Evolutionary conservation across 2,113 vertebrate species (phyloP), one percentile per base, ranked within the genome.

Genomic region (Arothron firmamentum): DNA sequence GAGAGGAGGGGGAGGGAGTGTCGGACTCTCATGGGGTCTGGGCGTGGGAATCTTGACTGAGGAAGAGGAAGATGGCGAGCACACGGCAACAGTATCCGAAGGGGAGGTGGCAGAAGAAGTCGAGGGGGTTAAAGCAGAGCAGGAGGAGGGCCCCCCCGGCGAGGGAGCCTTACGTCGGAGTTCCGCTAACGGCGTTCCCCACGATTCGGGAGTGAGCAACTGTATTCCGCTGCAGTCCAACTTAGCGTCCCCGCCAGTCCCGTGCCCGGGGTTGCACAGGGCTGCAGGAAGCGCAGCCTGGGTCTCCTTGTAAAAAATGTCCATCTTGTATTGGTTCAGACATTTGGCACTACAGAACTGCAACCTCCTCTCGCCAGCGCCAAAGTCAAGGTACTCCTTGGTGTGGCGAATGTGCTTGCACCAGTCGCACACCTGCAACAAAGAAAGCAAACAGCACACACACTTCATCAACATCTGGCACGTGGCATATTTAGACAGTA

Each of bases 271-370:
- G 89, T 94, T 94, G 85, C 95, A 97, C 80, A 98, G 90, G 69
- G 90, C 94, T 88, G 93, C 95, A 74, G 97, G 97, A 85, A 99
- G 92, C 28, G 95, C 96, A 57, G 97, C 97, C 92, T 99, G 97
- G 62, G 97, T 97, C 90, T 99, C 97, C 92, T 99, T 99, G 91
- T 99, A 99, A 92, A 99, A 99, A 91, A 99, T 99, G 92, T 99
- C 97, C 97, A 99, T 99, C 89, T 99, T 99, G 88, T 99, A 99
- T 85, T 99, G 97, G 92, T 99, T 99, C 84, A 99, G 93, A 89
- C 97, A 99, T 92, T 99, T 99, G 88, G 96, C 96, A 87, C 97
- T 99, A 94, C 97, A 99, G 90, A 99, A 99, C 91, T 99, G 97
- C 90, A 99, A 95, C 86, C 97, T 90, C 83, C 96, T 88, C 87